These are phyloP conservation scores for Sebastes minor DNA, from an alignment of 2,797 vertebrate species.

Conservation along the genomic window DNA sequence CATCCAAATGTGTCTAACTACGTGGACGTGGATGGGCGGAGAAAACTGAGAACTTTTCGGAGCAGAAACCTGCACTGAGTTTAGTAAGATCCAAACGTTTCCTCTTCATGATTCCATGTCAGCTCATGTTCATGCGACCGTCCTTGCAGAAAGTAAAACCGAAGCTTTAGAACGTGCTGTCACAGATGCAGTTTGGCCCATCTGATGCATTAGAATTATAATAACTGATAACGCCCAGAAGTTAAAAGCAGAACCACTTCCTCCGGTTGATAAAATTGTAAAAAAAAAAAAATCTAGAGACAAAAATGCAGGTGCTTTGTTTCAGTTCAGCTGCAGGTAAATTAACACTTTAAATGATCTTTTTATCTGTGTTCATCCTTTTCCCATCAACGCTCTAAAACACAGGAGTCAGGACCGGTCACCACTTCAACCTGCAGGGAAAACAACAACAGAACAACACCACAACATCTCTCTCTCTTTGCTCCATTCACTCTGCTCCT, in stretches of 20 bases:
- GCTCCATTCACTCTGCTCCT: constrained; percentile 2
- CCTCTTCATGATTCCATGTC: no score
- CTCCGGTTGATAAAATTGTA: not conserved
- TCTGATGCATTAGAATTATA: no score
- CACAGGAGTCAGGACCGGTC: not conserved
- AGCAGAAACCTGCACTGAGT: no score
- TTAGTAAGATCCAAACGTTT: no score
- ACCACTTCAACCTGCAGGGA: constrained; percentile 3
- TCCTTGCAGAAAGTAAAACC: no score
- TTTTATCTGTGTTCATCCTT: not conserved
- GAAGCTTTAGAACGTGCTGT: no score
- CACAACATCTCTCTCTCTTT: not conserved
- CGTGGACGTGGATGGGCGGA: accelerated
- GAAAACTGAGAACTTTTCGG: no score
- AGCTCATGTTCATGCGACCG: no score
- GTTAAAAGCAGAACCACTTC: not conserved
- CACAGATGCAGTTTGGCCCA: no score
- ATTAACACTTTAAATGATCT: not conserved
- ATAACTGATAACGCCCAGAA: no score
- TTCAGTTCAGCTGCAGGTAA: not conserved
- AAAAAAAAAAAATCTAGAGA: not conserved
- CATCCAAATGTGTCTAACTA: no score
- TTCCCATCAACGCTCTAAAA: constrained; percentile 61
- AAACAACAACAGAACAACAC: not conserved
- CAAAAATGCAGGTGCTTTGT: not conserved